Conservation (phyloP, 2,113 vertebrate species). For the Catharus fuscescens region DNA sequence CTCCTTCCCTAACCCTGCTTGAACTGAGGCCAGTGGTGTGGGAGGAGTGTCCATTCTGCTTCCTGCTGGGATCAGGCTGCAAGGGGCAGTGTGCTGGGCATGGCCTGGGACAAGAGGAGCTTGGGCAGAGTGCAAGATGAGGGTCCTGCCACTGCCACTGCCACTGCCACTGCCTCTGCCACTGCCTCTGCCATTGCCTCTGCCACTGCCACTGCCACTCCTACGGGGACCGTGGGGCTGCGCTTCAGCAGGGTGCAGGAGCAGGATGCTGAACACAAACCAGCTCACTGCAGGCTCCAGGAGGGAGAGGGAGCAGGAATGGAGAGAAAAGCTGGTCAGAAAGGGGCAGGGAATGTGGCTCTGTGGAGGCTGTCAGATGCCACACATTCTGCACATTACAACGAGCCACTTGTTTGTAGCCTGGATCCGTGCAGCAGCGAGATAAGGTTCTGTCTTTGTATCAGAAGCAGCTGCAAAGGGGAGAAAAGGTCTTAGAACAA, state of each 20-base stretch:
- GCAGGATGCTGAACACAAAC: neutral
- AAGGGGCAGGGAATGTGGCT: neutral
- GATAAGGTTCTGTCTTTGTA: slow-evolving; percentile 70
- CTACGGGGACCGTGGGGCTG: neutral
- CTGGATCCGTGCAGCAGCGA: slow-evolving; percentile 39
- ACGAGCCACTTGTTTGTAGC: slow-evolving; percentile 38
- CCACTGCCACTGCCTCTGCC: neutral
- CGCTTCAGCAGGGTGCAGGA: fast-evolving
- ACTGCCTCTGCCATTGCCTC: neutral
- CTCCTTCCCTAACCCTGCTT: neutral
- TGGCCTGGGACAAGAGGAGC: fast-evolving
- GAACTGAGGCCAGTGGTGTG: neutral
- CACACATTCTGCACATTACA: slow-evolving; percentile 31
- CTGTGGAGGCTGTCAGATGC: slow-evolving; percentile 42
- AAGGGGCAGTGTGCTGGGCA: neutral
- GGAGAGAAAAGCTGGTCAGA: neutral
- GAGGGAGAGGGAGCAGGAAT: neutral
- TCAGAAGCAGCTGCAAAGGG: slow-evolving; percentile 59
- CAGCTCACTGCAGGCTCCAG: neutral
- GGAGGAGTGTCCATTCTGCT: neutral
- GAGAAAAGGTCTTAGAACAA: slow-evolving; percentile 54
- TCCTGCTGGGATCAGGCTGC: neutral
- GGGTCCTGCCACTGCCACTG: neutral
- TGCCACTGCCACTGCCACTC: neutral
- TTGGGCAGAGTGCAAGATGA: neutral